Base-by-base conservation (phyloP, 2,888 invertebrate genomes). In the Phyllotreta striolata region DNA sequence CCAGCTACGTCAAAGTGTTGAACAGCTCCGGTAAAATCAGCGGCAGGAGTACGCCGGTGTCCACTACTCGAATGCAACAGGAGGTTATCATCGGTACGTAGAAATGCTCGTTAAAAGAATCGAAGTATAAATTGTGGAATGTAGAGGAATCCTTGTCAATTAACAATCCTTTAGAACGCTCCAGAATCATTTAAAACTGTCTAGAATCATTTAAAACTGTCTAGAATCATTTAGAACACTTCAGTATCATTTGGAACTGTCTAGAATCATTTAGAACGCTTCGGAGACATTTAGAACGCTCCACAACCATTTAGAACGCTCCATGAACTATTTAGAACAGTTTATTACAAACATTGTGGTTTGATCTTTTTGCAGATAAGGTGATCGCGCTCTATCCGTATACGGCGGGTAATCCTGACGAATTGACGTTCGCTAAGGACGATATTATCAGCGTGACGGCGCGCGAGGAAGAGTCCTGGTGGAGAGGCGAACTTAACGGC, bases 401-500 rank as follows among this genome's bases (percentile, higher is more conserved):
- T 84, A 89, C 91, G 62, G 96, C 97, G 49, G 92, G 95, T 80
- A 96, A 97, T 79, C 91, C 92, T 8, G 98, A 99, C 81, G 98
- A 99, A 80, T 83, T 98, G 63, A 93, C 91, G 70, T 95, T 98
- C 79, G 90, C 91, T 64, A 94, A 95, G 79, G 95, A 95, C 72
- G 95, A 95, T 77, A 92, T 95, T 55, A 95, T 96, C 56, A 91
- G 91, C 8, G 91, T 96, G 47, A 87, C 96, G 2, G 92, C 93
- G 55, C 89, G 95, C 62, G 96, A 96, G 74, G 97, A 97, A 77
- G 91, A 93, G n/a, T 92, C 95, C 56, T 98, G 98, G 98, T 98
- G 97, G 97, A 91, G 92, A 80, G 98, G 98, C 58, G 95, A 96
- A 84, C 85, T 94, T 43, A 92, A 94, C 71, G 95, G 95, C 1